A percentile compares a stretch with the other conserved stretches of the same genome.
phyloP scores from a whole-genome alignment of 2,797 vertebrate genomes.

The Arremon brunneinucha region DNA sequence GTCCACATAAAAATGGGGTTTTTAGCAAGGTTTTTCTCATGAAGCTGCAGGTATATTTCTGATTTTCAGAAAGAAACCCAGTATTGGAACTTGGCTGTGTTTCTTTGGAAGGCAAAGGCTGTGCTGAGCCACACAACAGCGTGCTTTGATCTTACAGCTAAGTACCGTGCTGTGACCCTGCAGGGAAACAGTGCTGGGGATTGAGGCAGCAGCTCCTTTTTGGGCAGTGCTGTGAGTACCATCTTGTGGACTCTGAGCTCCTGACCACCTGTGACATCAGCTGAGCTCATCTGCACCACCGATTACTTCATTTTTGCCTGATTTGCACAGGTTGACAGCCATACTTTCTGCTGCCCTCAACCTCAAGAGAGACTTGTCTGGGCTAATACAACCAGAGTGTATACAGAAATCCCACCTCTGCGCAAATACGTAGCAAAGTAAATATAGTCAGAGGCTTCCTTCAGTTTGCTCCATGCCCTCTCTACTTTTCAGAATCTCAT shows the following conservation, averaged over 20 bases:
- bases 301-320: neutral
- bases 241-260: constrained; percentile 28
- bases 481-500: neutral
- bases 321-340: neutral
- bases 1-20: neutral
- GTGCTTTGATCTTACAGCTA: neutral
- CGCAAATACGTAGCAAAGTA: neutral
- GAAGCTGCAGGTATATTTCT: neutral
- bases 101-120: neutral
- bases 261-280: neutral
- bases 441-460: neutral
- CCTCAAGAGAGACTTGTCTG: neutral
- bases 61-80: neutral
- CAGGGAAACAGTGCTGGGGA: neutral
- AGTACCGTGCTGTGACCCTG: neutral
- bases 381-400: neutral
- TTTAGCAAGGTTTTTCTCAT: neutral
- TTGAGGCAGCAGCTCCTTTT: neutral
- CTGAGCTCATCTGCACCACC: neutral
- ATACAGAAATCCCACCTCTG: neutral
- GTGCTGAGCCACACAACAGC: neutral
- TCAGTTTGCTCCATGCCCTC: neutral
- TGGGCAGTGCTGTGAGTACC: constrained; percentile 27
- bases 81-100: neutral
- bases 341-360: neutral